Conservation (phyloP, 2,113 vertebrate species). For the Crotalus horridus region DNA sequence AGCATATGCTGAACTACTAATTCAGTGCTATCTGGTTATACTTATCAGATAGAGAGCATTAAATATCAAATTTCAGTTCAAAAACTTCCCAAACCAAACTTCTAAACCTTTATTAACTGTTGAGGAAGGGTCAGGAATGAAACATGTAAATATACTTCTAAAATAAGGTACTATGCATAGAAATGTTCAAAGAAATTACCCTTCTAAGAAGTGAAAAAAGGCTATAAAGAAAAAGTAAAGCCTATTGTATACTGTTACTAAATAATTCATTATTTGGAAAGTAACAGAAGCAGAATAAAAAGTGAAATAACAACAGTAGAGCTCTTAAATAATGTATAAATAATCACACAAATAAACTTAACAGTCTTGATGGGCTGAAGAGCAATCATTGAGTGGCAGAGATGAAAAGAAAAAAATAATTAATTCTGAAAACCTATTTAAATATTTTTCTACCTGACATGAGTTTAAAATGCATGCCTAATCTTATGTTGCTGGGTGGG, state of each 20-base stretch:
- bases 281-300: neutral
- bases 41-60: neutral
- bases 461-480: neutral
- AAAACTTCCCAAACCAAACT: fast-evolving
- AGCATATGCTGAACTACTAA: neutral
- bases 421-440: neutral
- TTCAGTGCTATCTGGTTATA: neutral
- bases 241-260: slow-evolving; percentile 62
- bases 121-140: fast-evolving
- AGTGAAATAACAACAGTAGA: slow-evolving; percentile 21
- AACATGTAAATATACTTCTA: neutral
- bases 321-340: slow-evolving; percentile 72
- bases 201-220: slow-evolving; percentile 26
- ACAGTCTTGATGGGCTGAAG: slow-evolving; percentile 41
- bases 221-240: slow-evolving; percentile 18
- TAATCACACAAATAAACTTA: slow-evolving; percentile 45
- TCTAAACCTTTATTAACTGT: fast-evolving
- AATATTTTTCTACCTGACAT: neutral
- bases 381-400: slow-evolving; percentile 2
- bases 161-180: neutral
- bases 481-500: neutral
- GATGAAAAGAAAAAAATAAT: neutral
- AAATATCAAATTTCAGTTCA: neutral
- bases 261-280: slow-evolving; percentile 75
- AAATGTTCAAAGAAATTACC: neutral